Evolutionary conservation across 1,140 invertebrate species (phyloP).

Genomic region (Temnothorax curvispinosus): DNA sequence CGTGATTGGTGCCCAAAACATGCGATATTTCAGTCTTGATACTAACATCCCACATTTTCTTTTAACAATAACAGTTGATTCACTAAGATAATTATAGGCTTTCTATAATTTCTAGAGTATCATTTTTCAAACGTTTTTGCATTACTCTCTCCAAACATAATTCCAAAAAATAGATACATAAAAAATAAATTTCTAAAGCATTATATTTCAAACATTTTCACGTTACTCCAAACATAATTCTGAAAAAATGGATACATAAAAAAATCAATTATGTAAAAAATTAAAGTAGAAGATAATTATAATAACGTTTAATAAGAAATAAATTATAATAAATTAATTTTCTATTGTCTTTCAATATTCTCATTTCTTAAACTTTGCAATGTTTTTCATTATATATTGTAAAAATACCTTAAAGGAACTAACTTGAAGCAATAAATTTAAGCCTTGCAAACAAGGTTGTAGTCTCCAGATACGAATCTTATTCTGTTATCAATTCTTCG

Average conservation of each 20-base stretch:
- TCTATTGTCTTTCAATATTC: not conserved
- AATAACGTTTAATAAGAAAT: not conserved
- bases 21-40: conserved; percentile 2
- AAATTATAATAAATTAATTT: not conserved
- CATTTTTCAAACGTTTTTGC: not conserved
- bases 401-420: not conserved
- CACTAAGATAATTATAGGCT: not conserved
- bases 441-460: not conserved
- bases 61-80: not conserved
- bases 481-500: conserved; percentile 39
- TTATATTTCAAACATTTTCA: not conserved
- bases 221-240: not conserved
- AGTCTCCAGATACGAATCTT: conserved; percentile 10
- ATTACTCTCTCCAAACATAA: no score
- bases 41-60: not conserved
- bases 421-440: not conserved
- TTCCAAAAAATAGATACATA: not conserved
- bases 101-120: not conserved
- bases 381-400: not conserved
- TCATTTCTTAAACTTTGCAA: not conserved
- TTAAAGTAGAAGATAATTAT: not conserved
- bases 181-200: not conserved
- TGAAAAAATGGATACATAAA: not conserved
- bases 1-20: conserved; percentile 19
- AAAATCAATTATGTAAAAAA: not conserved